These are phyloP conservation scores for Drosophila littoralis DNA, from an alignment of 1,140 invertebrate genomes.

Conservation along the genomic window DNA sequence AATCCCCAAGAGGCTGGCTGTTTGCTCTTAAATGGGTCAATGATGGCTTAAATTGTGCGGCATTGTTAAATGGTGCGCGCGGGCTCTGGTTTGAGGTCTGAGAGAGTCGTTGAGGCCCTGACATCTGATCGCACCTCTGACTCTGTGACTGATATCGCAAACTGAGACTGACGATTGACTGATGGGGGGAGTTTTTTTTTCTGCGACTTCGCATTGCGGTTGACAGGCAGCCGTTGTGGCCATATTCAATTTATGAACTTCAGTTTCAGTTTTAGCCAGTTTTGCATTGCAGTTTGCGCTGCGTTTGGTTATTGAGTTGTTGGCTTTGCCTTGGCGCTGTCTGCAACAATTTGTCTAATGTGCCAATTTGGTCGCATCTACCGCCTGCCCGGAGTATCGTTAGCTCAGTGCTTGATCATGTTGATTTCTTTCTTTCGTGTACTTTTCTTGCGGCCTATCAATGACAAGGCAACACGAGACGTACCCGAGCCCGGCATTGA, in stretches of 20 bases:
- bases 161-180: constrained; percentile 56
- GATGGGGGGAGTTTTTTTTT: constrained; percentile 23
- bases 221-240: constrained; percentile 14
- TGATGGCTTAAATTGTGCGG: constrained; percentile 80
- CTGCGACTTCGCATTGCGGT: constrained; percentile 18
- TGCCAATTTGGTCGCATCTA: constrained; percentile 68
- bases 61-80: constrained; percentile 35
- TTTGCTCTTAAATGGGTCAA: constrained; percentile 69
- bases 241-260: constrained; percentile 49
- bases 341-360: constrained; percentile 77
- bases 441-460: constrained; percentile 42
- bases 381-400: constrained; percentile 38
- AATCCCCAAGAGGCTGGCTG: constrained; percentile 50
- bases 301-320: constrained; percentile 66
- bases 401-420: constrained; percentile 39
- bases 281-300: constrained; percentile 11
- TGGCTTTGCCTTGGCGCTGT: constrained; percentile 11
- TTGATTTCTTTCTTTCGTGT: constrained; percentile 43
- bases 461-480: constrained; percentile 49
- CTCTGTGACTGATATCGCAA: constrained; percentile 19
- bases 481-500: neutral
- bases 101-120: constrained; percentile 29
- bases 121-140: constrained; percentile 76
- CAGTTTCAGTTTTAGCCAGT: constrained; percentile 31
- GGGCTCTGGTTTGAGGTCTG: constrained; percentile 46